Base-by-base conservation (phyloP, 2,888 invertebrate species). In the Pyrochroa serraticornis region DNA sequence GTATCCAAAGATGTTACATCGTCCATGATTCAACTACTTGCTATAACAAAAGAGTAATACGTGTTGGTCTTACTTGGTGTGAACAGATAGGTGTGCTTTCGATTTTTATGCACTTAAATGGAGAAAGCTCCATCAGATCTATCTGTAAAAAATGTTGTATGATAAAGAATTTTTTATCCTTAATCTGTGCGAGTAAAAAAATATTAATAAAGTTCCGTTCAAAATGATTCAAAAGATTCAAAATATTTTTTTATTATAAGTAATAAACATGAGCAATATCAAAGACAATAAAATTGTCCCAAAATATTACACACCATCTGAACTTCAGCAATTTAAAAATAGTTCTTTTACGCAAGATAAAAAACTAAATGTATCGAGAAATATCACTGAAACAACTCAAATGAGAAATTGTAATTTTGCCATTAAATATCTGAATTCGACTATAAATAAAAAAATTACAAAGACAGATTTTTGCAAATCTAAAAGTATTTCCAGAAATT, bases 11-110 rank as follows among this genome's bases (percentile, higher is more conserved):
- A n/a, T n/a, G n/a, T n/a, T n/a, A 43, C 43, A 34, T 35, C 38
- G 37, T 44, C 36, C 34, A 37, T 52, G 31, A 52, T 52, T 38
- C 52, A 52, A 44, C 45, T 36, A 53, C 46, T 47, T 47, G 33
- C 34, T 44, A 51, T 51, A 51, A 51, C 43, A 41, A 51, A 51
- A 51, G 50, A 49, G 22, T 49, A 1, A 49, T 13, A 51, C 9
- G 43, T 36, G 48, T 38, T 48, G 44, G 47, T 54, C 47, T 54
- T 48, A 54, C 33, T 39, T 48, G 38, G 47, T 54, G 3, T 54
- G 30, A 54, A 54, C 14, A 47, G n/a, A 10, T 43, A 44, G 42
- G 50, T 50, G 44, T 45, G 42, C 50, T 33, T 43, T 44, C 43
- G 36, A 42, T 35, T 44, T 22, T 44, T 32, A 44, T 31, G 44